Conservation (phyloP, 2,113 vertebrate species). For the Pluvialis apricaria region DNA sequence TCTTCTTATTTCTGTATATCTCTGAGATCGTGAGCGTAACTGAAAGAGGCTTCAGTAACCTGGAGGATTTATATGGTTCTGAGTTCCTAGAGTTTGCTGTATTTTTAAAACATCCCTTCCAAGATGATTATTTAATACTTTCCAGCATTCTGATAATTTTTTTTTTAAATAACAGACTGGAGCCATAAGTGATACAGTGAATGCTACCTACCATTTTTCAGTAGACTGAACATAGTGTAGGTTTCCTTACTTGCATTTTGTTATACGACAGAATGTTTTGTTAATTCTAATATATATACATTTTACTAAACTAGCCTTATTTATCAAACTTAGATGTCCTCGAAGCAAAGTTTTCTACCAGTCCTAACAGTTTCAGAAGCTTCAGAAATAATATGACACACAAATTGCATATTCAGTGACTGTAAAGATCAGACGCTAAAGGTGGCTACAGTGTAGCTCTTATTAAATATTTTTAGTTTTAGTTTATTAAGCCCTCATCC, state of each 20-base stretch:
- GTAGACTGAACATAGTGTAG: neutral
- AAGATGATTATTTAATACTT: neutral
- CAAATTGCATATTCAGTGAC: neutral
- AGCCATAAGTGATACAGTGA: neutral
- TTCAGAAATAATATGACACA: neutral
- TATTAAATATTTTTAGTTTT: neutral
- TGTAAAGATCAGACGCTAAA: neutral
- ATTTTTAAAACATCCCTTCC: neutral
- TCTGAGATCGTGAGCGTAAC: neutral
- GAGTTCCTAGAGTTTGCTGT: neutral
- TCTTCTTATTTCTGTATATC: neutral
- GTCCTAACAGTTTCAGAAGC: neutral
- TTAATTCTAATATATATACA: neutral
- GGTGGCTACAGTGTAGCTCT: neutral
- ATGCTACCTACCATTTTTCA: neutral
- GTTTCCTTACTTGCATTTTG: neutral
- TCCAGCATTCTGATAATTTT: neutral
- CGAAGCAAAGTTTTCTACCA: neutral
- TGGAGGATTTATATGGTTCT: neutral
- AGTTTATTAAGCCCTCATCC: neutral
- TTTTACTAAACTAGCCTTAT: neutral
- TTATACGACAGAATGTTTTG: rapidly evolving
- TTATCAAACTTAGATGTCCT: neutral
- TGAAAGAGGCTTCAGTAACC: neutral
- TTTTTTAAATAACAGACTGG: neutral